Evolutionary conservation across 2,888 invertebrate species (phyloP).

Genomic region (Pediacus dermestoides): DNA sequence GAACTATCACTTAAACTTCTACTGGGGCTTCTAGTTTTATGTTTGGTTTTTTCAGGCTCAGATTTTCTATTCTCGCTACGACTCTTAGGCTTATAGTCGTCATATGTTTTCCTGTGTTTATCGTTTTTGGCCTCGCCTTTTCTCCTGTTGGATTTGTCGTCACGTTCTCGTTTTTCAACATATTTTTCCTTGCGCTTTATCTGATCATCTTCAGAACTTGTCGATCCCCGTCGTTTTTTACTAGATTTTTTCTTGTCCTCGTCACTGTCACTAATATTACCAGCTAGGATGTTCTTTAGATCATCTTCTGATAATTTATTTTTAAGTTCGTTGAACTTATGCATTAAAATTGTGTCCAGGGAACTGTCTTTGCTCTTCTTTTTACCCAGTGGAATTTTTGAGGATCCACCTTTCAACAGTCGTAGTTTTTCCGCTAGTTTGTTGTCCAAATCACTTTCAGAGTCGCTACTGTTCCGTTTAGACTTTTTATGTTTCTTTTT

Average conservation of each 20-base stretch:
- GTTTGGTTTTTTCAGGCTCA: slow-evolving; percentile 16
- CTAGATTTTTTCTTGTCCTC: slow-evolving; percentile 15
- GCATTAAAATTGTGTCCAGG: slow-evolving; percentile 66
- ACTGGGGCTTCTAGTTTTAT: slow-evolving; percentile 10
- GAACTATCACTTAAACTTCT: slow-evolving; percentile 16
- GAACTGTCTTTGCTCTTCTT: slow-evolving; percentile 51
- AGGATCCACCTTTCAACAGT: slow-evolving; percentile 26
- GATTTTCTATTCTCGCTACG: slow-evolving; percentile 13
- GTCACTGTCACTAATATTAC: slow-evolving; percentile 47
- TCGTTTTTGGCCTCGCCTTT: slow-evolving; percentile 20
- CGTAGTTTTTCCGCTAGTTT: slow-evolving; percentile 41
- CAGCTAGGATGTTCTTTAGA: slow-evolving; percentile 46
- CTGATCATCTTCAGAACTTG: slow-evolving; percentile 9
- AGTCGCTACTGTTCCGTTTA: slow-evolving; percentile 35
- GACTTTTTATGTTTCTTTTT: slow-evolving; percentile 51
- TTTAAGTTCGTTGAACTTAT: slow-evolving; percentile 66
- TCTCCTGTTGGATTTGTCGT: slow-evolving; percentile 15
- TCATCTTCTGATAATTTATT: slow-evolving; percentile 51
- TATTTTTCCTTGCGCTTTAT: slow-evolving; percentile 10
- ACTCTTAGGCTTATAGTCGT: background rate
- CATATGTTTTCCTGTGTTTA: slow-evolving; percentile 6
- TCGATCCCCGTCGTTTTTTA: slow-evolving; percentile 12
- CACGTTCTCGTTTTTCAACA: slow-evolving; percentile 3
- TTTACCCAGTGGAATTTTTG: slow-evolving; percentile 25
- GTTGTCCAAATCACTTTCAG: slow-evolving; percentile 34